phyloP scores from a whole-genome alignment of 2,113 vertebrate species.

The pig (Sus scrofa) region T2T-Sscrofa CM000812.6:134912001-134912500 shows the following conservation, averaged over 20 bases:
- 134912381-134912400: conserved; percentile 49
- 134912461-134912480: conserved; percentile 64
- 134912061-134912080: neutral
- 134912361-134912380: conserved; percentile 70
- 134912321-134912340: neutral
- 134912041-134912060: neutral
- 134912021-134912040: neutral
- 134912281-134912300: neutral
- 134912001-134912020: neutral
- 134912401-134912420: conserved; percentile 70
- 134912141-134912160: neutral
- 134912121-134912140: neutral
- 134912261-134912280: neutral
- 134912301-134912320: neutral
- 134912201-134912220: neutral
- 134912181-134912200: neutral
- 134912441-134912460: conserved; percentile 55
- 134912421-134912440: conserved; percentile 56
- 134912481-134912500: conserved; percentile 33
- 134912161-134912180: neutral
- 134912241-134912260: neutral
- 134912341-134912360: conserved; percentile 27
- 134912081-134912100: neutral
- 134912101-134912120: conserved; percentile 40
- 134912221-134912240: neutral